Evolutionary conservation across 2,113 vertebrate genomes (phyloP), one percentile per base, ranked within the genome.

Genomic region (Donacobius atricapilla): DNA sequence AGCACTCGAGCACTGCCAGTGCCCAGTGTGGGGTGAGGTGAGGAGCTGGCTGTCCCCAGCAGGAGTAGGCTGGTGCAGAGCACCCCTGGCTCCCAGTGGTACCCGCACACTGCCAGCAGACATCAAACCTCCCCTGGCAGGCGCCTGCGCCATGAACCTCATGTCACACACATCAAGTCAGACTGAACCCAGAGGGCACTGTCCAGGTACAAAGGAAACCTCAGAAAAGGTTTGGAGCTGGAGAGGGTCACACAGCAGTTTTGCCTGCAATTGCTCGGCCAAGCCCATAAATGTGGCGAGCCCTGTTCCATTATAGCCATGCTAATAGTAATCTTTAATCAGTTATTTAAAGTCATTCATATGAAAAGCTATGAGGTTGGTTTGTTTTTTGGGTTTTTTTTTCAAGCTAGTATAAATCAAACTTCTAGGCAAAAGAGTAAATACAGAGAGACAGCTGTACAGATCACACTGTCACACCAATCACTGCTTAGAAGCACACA

Each of bases 371-470:
- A 8, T 28, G 66, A 87, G 83, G 6, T 4, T 57, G 48, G 68
- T 66, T 63, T 54, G 61, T 63, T 57, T 47, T 54, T 61, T 65
- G n/a, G n/a, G n/a, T 25, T 44, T 54, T 61, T 63, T 70, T 83
- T 77, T 70, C 3, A 65, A 60, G 85, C 56, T 82, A 14, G 53
- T 68, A 94, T 97, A 96, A 84, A 96, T 97, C 97, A 96, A 95
- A 87, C 64, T 93, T 93, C 94, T 47, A 94, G 90, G 96, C 91
- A 96, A 96, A 95, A 97, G 92, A 97, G 97, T 97, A 96, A 97
- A 97, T 97, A 95, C 73, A 94, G 92, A 68, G 63, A 97, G 97
- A 97, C 96, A 97, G 97, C 95, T 97, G 93, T 95, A 96, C 90
- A 87, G 93, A 96, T 96, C 95, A 96, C 86, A 91, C 93, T 92